Conservation (phyloP, 2,888 invertebrate genomes). For the Papilio gigon region DNA sequence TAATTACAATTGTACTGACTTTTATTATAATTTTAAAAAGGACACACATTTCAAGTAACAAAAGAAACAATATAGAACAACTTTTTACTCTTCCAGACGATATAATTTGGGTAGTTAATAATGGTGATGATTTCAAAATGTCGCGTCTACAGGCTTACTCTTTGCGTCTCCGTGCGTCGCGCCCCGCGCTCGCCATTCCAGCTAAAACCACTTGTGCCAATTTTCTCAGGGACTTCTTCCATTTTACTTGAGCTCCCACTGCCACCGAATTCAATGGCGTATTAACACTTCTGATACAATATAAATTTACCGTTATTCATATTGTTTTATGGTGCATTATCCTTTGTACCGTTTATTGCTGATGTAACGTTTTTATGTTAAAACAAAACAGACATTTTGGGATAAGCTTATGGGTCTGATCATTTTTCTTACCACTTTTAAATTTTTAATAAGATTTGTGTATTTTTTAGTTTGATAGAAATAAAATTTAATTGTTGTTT, state of each 20-base stretch:
- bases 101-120: background rate
- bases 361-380: conserved; percentile 48
- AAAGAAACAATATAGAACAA: too few species aligned
- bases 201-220: conserved; percentile 83
- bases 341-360: conserved; percentile 40
- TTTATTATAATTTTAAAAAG: too few species aligned
- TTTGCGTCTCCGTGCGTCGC: conserved; percentile 56
- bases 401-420: conserved; percentile 74
- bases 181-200: conserved; percentile 59
- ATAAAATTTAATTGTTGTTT: conserved; percentile 44
- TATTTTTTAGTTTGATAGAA: conserved; percentile 48
- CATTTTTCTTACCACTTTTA: conserved; percentile 74
- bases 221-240: conserved; percentile 80
- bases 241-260: conserved; percentile 77
- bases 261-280: conserved; percentile 58
- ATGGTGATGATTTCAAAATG: conserved; percentile 1
- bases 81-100: background rate
- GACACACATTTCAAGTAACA: too few species aligned
- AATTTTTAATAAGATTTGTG: conserved; percentile 69
- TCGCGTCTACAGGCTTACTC: conserved; percentile 46
- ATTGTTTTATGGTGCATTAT: conserved; percentile 59
- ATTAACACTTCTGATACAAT: conserved; percentile 56
- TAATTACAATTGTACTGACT: too few species aligned
- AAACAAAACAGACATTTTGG: conserved; percentile 56
- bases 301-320: conserved; percentile 42